Evolutionary conservation across 1,140 invertebrate genomes (phyloP).

Genomic region (Drosophila seguyi): DNA sequence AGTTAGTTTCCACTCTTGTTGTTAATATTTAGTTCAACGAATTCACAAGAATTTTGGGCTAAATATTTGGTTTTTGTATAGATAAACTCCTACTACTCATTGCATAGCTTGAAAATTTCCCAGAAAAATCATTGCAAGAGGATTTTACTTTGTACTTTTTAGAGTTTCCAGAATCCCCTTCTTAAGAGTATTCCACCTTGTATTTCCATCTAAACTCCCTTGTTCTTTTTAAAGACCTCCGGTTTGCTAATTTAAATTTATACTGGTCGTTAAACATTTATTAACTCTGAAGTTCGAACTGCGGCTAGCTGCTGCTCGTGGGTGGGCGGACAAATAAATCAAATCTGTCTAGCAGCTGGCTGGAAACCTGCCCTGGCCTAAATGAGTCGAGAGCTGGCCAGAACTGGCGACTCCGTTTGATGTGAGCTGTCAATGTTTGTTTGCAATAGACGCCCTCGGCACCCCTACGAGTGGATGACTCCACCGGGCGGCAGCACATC

Average conservation of each 20-base stretch:
- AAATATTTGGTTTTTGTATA: too few species aligned
- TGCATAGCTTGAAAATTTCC: background rate
- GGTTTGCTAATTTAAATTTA: conserved; percentile 63
- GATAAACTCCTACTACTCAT: too few species aligned
- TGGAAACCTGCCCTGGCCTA: conserved; percentile 45
- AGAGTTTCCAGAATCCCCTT: background rate
- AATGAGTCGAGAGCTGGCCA: conserved; percentile 21
- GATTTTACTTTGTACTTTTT: conserved; percentile 1
- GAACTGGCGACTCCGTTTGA: conserved; percentile 43
- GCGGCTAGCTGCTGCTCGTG: conserved; percentile 53
- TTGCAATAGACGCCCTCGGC: conserved; percentile 39
- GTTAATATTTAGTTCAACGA: background rate
- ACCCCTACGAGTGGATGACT: conserved; percentile 4
- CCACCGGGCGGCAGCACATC: conserved; percentile 50
- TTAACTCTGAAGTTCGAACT: conserved; percentile 45
- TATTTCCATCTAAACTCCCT: background rate
- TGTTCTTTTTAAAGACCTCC: conserved; percentile 27
- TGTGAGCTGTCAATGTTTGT: conserved; percentile 68
- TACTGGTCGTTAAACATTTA: conserved; percentile 54
- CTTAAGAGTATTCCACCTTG: conserved; percentile 10
- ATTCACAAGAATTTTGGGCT: background rate
- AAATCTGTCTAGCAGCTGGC: conserved; percentile 71
- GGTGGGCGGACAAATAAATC: conserved; percentile 73
- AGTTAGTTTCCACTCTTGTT: background rate
- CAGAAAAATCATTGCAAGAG: background rate